These are phyloP conservation scores for Micronisus gabar DNA, from an alignment of 2,113 vertebrate genomes.

Conservation along the genomic window DNA sequence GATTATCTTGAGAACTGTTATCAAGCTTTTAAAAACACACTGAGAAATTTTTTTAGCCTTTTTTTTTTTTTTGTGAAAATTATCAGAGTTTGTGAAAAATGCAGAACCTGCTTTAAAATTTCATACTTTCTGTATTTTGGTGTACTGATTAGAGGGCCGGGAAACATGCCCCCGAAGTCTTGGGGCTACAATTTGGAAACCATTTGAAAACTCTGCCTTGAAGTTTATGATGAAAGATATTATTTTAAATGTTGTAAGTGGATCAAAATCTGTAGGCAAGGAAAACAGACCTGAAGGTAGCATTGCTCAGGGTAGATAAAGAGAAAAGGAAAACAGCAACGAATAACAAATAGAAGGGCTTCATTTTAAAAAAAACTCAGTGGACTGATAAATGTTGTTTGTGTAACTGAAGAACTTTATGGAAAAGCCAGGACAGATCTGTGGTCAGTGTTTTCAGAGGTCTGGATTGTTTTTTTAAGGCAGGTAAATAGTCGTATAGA, in stretches of 20 bases:
- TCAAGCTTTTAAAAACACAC: background rate
- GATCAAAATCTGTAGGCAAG: background rate
- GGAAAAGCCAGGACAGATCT: background rate
- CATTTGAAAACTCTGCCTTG: background rate
- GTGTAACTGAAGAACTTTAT: background rate
- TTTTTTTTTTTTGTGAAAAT: background rate
- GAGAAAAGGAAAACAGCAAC: slow-evolving; percentile 19
- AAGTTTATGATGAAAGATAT: background rate
- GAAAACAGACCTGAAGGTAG: slow-evolving; percentile 4
- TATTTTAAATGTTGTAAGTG: background rate
- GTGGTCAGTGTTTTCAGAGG: background rate
- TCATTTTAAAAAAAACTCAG: background rate
- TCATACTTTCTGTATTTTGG: background rate
- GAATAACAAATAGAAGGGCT: slow-evolving; percentile 27
- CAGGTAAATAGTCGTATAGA: background rate
- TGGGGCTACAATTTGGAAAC: background rate
- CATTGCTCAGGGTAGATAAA: background rate
- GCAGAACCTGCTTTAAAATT: background rate
- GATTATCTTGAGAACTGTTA: background rate
- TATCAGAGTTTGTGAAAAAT: background rate
- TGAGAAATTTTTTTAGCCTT: background rate
- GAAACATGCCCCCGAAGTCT: background rate
- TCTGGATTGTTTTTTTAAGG: background rate
- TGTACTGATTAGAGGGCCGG: background rate
- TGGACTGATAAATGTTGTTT: background rate